A percentile compares a stretch with the other conserved stretches of the same genome.
phyloP scores from a whole-genome alignment of 2,888 invertebrate species.

The Andricus quercusramuli region DNA sequence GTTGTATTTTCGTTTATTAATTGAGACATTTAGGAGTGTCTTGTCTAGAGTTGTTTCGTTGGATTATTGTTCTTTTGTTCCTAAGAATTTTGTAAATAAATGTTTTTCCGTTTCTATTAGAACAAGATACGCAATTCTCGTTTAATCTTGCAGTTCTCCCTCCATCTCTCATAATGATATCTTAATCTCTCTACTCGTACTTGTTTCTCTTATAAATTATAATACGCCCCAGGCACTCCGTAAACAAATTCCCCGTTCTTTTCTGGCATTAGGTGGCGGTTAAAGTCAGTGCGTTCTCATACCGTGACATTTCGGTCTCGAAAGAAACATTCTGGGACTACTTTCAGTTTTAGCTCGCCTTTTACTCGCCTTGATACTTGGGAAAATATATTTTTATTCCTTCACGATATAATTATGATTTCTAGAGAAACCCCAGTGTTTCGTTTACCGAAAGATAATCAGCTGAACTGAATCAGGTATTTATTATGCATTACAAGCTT shows the following conservation, averaged over 20 bases:
- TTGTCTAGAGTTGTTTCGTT: too few relatives aligned
- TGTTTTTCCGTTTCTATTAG: not conserved
- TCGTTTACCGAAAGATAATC: constrained; percentile 33
- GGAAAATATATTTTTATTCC: constrained; percentile 12
- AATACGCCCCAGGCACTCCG: not conserved
- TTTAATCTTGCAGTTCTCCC: not conserved
- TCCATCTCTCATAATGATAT: not conserved
- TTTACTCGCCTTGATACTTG: constrained; percentile 36
- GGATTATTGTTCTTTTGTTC: too few relatives aligned
- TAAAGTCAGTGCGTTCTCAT: constrained; percentile 40
- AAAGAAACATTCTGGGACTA: constrained; percentile 25
- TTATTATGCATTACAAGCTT: constrained; percentile 26
- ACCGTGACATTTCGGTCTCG: constrained; percentile 36
- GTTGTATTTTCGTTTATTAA: too few relatives aligned
- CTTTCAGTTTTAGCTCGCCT: constrained; percentile 35
- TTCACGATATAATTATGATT: constrained; percentile 33
- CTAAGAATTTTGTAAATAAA: too few relatives aligned
- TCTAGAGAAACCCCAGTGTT: constrained; percentile 17
- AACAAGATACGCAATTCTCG: constrained; percentile 7
- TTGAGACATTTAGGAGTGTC: too few relatives aligned
- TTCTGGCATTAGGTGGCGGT: constrained; percentile 27
- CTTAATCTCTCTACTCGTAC: constrained; percentile 8
- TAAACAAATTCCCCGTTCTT: constrained; percentile 24
- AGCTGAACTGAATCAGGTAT: constrained; percentile 12
- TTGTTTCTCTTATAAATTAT: constrained; percentile 4